Percentiles rank a stretch among this genome's conserved stretches.
Evolutionary conservation across 2,888 invertebrate genomes (phyloP).

Genomic region (Suillia variegata): DNA sequence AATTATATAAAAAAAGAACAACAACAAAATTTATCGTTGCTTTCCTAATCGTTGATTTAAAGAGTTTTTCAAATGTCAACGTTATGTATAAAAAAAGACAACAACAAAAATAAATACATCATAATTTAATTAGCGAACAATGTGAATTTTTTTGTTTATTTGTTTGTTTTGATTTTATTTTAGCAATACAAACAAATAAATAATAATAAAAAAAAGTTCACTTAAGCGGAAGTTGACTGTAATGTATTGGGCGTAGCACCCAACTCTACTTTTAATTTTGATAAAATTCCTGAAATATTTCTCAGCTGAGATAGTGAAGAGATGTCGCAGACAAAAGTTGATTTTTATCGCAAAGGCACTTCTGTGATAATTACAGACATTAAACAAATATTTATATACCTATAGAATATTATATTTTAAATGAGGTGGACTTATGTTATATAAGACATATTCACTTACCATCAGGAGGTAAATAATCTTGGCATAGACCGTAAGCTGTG

Average conservation of each 20-base stretch:
- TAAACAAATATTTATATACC: no score
- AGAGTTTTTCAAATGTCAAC: constrained; percentile 26
- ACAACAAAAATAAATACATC: constrained; percentile 31
- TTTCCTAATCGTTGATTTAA: no score
- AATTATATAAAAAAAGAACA: background rate
- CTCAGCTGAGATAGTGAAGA: background rate
- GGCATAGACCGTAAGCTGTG: constrained; percentile 89
- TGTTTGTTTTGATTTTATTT: constrained; percentile 18
- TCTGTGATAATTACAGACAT: no score
- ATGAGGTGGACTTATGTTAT: no score
- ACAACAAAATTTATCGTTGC: no score
- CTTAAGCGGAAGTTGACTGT: constrained; percentile 7
- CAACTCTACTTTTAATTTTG: background rate
- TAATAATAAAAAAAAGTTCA: background rate
- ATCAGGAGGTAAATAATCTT: constrained; percentile 90
- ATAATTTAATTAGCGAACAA: constrained; percentile 51
- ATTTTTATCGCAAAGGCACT: no score
- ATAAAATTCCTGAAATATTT: constrained; percentile 10
- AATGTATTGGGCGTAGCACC: background rate
- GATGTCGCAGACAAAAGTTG: no score
- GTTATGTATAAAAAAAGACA: constrained; percentile 25
- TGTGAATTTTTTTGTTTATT: constrained; percentile 29
- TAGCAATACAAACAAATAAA: no score
- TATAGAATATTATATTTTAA: no score
- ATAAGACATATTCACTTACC: constrained; percentile 70